Evolutionary conservation across 37 sponge, comb jelly and placozoan species (phyloP).

Genomic region (Axinella damicornis): DNA sequence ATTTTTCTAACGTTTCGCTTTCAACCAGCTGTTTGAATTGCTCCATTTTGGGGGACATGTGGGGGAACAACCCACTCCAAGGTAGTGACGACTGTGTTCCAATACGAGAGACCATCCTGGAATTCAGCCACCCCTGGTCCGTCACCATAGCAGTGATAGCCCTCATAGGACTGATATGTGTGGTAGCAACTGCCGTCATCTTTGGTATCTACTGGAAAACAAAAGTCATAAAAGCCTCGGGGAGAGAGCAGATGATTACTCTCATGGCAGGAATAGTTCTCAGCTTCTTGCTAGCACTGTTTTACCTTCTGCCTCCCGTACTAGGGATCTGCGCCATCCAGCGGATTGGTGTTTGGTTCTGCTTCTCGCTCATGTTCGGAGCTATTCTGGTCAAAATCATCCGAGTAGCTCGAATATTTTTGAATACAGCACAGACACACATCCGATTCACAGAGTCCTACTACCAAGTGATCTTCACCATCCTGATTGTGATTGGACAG

Average conservation of each 20-base stretch:
- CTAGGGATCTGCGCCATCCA: conserved; percentile 38
- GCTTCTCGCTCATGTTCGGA: conserved; percentile 59
- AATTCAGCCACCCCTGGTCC: background rate
- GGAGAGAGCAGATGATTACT: conserved; percentile 54
- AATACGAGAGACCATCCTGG: background rate
- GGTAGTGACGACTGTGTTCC: conserved; percentile 49
- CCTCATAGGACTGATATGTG: background rate
- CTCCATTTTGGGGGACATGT: conserved; percentile 2
- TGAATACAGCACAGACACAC: background rate
- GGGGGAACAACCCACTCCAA: conserved; percentile 50
- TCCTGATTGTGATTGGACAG: conserved; percentile 41
- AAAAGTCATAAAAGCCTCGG: conserved; percentile 57
- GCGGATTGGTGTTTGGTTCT: conserved; percentile 51
- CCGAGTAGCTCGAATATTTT: conserved; percentile 63
- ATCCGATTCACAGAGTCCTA: conserved; percentile 38
- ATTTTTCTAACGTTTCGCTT: background rate
- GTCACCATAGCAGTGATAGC: conserved; percentile 2
- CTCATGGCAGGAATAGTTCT: conserved; percentile 52
- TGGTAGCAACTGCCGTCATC: background rate
- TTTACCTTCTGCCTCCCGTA: conserved; percentile 24
- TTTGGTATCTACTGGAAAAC: conserved; percentile 3
- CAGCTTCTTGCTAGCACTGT: conserved; percentile 31
- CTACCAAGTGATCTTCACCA: conserved; percentile 59
- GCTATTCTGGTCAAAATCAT: conserved; percentile 74
- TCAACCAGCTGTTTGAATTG: conserved; percentile 37